A percentile compares a stretch with the other conserved stretches of the same genome.
phyloP scores from a whole-genome alignment of 2,888 invertebrate genomes.

The Belgica antarctica region DNA sequence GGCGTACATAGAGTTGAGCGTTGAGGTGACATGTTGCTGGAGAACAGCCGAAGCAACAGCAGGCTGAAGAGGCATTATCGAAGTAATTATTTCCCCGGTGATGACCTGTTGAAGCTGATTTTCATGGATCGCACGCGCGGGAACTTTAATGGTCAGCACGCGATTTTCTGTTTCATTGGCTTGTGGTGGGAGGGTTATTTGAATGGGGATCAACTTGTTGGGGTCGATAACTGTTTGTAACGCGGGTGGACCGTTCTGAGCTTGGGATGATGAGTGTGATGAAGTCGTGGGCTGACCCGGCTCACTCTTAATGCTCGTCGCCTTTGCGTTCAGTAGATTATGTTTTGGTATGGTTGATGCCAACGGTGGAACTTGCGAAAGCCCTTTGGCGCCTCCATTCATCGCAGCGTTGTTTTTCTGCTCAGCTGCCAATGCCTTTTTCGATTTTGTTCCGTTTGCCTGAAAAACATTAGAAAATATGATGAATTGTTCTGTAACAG shows the following conservation, averaged over 20 bases:
- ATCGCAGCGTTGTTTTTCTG: conserved; percentile 39
- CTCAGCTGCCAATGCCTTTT: conserved; percentile 48
- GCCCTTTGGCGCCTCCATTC: conserved; percentile 42
- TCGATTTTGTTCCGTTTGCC: conserved; percentile 51
- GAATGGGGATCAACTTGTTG: conserved; percentile 61
- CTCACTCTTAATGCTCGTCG: conserved; percentile 45
- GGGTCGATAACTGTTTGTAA: conserved; percentile 56
- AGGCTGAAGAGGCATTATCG: conserved; percentile 83
- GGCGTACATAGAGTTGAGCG: conserved; percentile 32
- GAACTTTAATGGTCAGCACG: conserved; percentile 85
- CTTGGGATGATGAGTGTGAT: conserved; percentile 45
- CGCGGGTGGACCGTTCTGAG: conserved; percentile 50
- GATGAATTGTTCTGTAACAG: not conserved
- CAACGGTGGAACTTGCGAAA: conserved; percentile 43
- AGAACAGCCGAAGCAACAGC: conserved; percentile 76
- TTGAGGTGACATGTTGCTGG: conserved; percentile 86
- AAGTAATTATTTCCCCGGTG: conserved; percentile 84
- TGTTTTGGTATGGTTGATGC: conserved; percentile 46
- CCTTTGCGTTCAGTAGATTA: not conserved
- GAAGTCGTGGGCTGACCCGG: conserved; percentile 46
- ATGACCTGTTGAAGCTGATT: conserved; percentile 67
- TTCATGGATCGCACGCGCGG: conserved; percentile 78
- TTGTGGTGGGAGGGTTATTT: conserved; percentile 78
- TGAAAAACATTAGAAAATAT: conserved; percentile 14
- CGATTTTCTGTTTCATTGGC: conserved; percentile 69